Percentiles rank a stretch among this genome's conserved stretches.
Conservation (phyloP, 2,888 invertebrate species). For the Idaea biselata region DNA sequence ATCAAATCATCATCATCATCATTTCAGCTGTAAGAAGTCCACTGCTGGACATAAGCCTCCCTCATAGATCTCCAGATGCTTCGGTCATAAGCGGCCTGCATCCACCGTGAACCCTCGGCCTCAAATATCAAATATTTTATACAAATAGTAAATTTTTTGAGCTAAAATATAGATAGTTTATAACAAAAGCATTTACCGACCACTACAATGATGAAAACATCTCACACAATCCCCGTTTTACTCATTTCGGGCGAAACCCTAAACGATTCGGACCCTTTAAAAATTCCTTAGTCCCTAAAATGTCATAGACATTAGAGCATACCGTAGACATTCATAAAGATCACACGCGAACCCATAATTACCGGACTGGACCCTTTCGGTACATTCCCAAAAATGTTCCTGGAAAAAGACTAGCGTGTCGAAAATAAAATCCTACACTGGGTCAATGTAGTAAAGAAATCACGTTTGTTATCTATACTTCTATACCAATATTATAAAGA, state of each 20-base stretch:
- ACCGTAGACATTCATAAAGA: background rate
- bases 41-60: too few species aligned
- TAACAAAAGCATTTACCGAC: background rate
- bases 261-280: background rate
- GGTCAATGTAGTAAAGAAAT: too few species aligned
- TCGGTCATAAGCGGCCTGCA: too few species aligned
- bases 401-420: background rate
- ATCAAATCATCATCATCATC: too few species aligned
- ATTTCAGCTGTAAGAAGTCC: too few species aligned
- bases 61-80: too few species aligned
- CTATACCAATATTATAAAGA: too few species aligned
- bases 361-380: constrained; percentile 13
- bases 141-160: background rate
- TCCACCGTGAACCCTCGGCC: too few species aligned
- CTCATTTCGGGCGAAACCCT: background rate
- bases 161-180: background rate
- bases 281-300: constrained; percentile 1
- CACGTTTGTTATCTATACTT: too few species aligned
- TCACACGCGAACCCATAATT: constrained; percentile 18
- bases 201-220: background rate
- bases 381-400: constrained; percentile 9
- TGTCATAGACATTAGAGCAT: constrained; percentile 6
- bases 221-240: background rate
- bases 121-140: too few species aligned
- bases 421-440: background rate